Evolutionary conservation across 1,140 invertebrate genomes (phyloP), one percentile per base, ranked within the genome.

Genomic region (Sinella curviseta): DNA sequence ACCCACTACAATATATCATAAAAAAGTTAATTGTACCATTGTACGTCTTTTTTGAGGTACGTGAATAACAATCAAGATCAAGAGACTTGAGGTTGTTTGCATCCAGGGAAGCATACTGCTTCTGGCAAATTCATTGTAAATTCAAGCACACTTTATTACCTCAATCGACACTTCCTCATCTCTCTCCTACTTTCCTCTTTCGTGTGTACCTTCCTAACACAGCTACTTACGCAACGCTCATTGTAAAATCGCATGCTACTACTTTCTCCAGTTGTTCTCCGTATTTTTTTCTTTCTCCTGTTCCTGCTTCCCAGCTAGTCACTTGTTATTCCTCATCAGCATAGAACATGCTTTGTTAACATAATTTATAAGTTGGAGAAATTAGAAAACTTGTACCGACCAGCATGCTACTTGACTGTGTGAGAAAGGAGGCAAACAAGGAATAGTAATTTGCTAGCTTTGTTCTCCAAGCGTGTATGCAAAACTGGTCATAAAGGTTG

Each of bases 391-490:
- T 70, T 70, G 65, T 70, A 24, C 28, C 14, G 24, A 70, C 30
- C 24, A 24, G 65, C 65, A 70, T 70, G 65, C 65, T 70, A 70
- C 30, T 70, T 70, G n/a, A n/a, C n/a, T n/a, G n/a, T n/a, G n/a
- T n/a, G n/a, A 31, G 8, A 17, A 30, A 48, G 26, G 31, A 33
- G 26, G 65, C 65, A 70, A 31, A 30, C 12, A 30, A 70, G 31
- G 65, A 70, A 70, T 31, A 33, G 65, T 70, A 70, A 70, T 14
- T 14, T 60, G 12, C 24, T 12, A 20, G 39, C 39, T 12, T 8
- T 20, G 39, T 48, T 48, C 39, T 20, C 20, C 20, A 48, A 20
- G 39, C 39, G 8, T 48, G 39, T 48, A 12, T 48, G 39, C 39
- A 12, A 48, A 8, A 48, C 20, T 48, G 39, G 39, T 20, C 39